Conservation (phyloP, 2,113 vertebrate species). For the Rhizomys pruinosus region DNA sequence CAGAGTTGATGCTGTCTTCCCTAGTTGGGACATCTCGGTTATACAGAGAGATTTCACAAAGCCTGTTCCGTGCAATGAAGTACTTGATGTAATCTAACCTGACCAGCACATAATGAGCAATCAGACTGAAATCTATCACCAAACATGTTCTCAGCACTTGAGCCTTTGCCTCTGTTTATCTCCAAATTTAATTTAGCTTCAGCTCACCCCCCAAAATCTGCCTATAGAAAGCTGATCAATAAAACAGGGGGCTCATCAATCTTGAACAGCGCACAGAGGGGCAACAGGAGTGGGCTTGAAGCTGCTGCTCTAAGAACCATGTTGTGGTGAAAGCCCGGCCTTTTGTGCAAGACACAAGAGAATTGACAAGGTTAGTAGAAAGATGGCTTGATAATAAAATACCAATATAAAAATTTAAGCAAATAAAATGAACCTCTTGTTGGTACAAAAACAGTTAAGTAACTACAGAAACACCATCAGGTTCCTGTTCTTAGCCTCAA, state of each 20-base stretch:
- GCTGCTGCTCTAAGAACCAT: slow-evolving; percentile 65
- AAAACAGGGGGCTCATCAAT: slow-evolving; percentile 76
- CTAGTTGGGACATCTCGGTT: not conserved
- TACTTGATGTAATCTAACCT: not conserved
- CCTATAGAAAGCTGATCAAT: slow-evolving; percentile 76
- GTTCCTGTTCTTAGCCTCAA: not conserved
- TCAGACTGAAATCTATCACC: slow-evolving; percentile 56
- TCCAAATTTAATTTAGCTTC: slow-evolving; percentile 76
- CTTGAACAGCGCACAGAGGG: slow-evolving; percentile 25
- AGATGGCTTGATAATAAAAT: slow-evolving; percentile 15
- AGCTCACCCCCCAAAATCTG: slow-evolving; percentile 63
- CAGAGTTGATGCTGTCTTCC: not conserved
- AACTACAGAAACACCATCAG: not conserved
- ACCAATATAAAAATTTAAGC: not conserved
- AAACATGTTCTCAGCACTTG: slow-evolving; percentile 62
- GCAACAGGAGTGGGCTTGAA: slow-evolving; percentile 60
- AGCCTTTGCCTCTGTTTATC: slow-evolving; percentile 59
- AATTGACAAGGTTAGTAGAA: not conserved
- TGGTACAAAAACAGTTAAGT: not conserved
- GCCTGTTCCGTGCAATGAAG: not conserved
- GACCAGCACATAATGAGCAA: not conserved
- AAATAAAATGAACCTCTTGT: not conserved
- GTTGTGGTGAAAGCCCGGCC: slow-evolving; percentile 69
- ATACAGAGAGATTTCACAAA: not conserved
- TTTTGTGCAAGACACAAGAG: not conserved